Conservation (phyloP, 2,797 vertebrate genomes). For the Poliocrania exsul region DNA sequence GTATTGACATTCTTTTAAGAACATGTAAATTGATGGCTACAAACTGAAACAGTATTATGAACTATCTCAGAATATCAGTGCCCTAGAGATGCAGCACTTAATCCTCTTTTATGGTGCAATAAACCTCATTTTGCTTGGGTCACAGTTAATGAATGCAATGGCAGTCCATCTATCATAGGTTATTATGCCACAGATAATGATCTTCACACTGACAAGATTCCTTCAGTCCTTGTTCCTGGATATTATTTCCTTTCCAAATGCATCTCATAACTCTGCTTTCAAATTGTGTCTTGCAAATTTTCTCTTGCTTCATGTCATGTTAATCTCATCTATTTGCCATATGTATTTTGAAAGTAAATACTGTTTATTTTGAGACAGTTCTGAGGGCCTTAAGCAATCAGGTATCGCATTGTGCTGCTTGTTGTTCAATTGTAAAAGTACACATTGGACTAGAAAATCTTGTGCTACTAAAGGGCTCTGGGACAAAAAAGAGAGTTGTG, state of each 20-base stretch:
- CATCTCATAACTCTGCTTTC: not conserved
- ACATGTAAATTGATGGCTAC: not conserved
- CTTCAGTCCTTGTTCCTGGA: not conserved
- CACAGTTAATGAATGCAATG: not conserved
- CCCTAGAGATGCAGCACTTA: not conserved
- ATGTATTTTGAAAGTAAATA: not conserved
- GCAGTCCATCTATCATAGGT: not conserved
- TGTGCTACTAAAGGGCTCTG: not conserved
- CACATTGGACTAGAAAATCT: not conserved
- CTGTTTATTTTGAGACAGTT: not conserved
- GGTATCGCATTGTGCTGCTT: not conserved
- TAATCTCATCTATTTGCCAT: not conserved
- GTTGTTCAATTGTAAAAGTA: not conserved
- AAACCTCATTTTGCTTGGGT: constrained; percentile 40
- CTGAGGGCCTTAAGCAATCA: not conserved
- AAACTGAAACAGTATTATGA: not conserved
- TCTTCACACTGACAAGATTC: not conserved
- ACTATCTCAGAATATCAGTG: not conserved
- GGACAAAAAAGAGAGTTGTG: not conserved
- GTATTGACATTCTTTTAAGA: not conserved
- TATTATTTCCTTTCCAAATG: constrained; percentile 8
- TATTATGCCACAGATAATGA: constrained; percentile 20
- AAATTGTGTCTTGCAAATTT: not conserved
- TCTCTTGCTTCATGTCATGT: not conserved
- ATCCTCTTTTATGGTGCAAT: not conserved